Base-by-base conservation (phyloP, 2,113 vertebrate genomes). In the Xyrauchen texanus region DNA sequence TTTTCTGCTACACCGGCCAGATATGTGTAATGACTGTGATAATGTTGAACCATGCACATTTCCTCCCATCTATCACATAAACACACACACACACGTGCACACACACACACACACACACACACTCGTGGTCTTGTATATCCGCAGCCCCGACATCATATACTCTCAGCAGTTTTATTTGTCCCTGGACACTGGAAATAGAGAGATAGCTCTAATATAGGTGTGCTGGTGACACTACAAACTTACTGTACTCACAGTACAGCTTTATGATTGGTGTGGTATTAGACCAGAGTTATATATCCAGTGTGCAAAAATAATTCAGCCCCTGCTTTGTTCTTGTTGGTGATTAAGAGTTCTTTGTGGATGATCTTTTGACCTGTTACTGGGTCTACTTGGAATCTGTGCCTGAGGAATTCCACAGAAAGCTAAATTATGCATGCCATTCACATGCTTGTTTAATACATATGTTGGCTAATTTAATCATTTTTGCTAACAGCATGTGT, bases 81-180 rank as follows among this genome's bases (percentile, higher is more conserved):
- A 82, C 45, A 64, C 21, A 34, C 3, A 3, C 21, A 34, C 21
- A 34, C 21, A 34, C n/a, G n/a, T n/a, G n/a, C 21, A 34, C 21
- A 34, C 1, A 34, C 21, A 34, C 21, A 34, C 21, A 34, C 21
- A 34, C 21, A 34, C 69, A 78, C 72, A 55, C 75, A 62, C 72
- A 51, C 58, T 1, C 0, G 21, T 34, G n/a, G 10, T 8, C 69
- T 42, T 76, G 74, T 76, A 65, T 76, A 65, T 76, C 49, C 74
- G 53, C 74, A 52, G 62, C 62, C 72, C 74, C 21, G 55, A 9
- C 74, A 81, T 84, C 83, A 84, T 81, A 80, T 81, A 76, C 71
- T 84, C 83, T 84, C 83, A 84, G 83, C 83, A 84, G 65, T 84
- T 84, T 84, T 84, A 84, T 46, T 76, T 64, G 65, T 84, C 83